A percentile compares a stretch with the other conserved stretches of the same genome.
Evolutionary conservation across 2,888 invertebrate species (phyloP).

Genomic region (Siphlonurus alternatus): DNA sequence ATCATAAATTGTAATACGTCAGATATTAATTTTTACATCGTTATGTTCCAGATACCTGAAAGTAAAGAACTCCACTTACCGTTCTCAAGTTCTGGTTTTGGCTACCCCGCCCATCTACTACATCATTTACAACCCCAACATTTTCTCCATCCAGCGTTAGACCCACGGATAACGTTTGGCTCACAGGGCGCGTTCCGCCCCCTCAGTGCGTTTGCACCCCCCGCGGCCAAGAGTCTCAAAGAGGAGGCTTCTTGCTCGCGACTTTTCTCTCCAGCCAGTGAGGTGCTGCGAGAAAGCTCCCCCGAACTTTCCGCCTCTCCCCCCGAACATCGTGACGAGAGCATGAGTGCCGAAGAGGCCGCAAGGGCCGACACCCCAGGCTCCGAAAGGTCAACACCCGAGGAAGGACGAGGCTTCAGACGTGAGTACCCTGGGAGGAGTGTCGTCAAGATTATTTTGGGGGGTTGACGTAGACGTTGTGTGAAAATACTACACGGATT

Average conservation of each 20-base stretch:
- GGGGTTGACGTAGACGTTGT: no score
- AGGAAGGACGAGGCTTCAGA: conserved; percentile 29
- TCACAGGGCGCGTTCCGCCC: conserved; percentile 38
- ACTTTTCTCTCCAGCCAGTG: neutral
- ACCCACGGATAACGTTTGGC: conserved; percentile 40
- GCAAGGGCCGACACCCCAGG: conserved; percentile 31
- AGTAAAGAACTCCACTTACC: conserved; percentile 37
- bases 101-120: conserved; percentile 45
- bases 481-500: no score
- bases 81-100: conserved; percentile 39
- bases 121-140: conserved; percentile 50
- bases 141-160: conserved; percentile 46
- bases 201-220: conserved; percentile 47
- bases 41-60: conserved; percentile 13
- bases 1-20: no score
- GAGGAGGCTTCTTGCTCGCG: conserved; percentile 20
- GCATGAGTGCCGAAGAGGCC: conserved; percentile 28
- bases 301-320: conserved; percentile 42
- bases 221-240: conserved; percentile 41
- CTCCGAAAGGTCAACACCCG: conserved; percentile 31
- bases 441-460: no score
- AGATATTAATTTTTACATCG: no score
- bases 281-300: conserved; percentile 26
- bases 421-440: conserved; percentile 24
- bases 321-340: conserved; percentile 35